A percentile compares a stretch with the other conserved stretches of the same genome.
phyloP scores from a whole-genome alignment of 2,113 vertebrate genomes.

The Ammospiza caudacuta region DNA sequence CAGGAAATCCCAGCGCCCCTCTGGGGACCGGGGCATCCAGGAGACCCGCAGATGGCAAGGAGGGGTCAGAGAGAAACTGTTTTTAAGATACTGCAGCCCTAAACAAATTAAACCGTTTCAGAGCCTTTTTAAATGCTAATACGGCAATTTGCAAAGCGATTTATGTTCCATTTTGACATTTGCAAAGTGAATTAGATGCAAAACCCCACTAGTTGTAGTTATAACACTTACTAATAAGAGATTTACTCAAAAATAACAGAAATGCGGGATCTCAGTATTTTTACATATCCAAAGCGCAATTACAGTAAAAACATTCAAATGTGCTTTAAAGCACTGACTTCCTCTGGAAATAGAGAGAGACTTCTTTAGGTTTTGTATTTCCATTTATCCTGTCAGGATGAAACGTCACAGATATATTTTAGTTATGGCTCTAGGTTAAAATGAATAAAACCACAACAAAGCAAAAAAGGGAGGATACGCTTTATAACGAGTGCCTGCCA shows the following conservation, averaged over 20 bases:
- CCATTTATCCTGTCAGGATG: constrained; percentile 54
- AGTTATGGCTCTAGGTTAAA: constrained; percentile 60
- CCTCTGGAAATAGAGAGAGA: not conserved
- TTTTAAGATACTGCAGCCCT: constrained; percentile 38
- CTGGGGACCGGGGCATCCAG: not conserved
- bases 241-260: constrained; percentile 61
- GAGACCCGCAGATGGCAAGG: constrained; percentile 39
- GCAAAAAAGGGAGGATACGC: constrained; percentile 22
- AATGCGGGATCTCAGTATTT: not conserved
- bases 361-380: constrained; percentile 19
- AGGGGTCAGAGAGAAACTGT: constrained; percentile 25
- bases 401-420: constrained; percentile 53
- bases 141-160: constrained; percentile 54
- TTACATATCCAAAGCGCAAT: constrained; percentile 34
- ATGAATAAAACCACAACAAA: constrained; percentile 60
- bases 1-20: not conserved
- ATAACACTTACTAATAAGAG: constrained; percentile 55
- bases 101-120: constrained; percentile 67
- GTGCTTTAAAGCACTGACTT: constrained; percentile 20
- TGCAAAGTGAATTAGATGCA: constrained; percentile 65
- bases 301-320: constrained; percentile 36
- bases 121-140: constrained; percentile 69
- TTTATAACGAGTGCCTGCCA: constrained; percentile 22
- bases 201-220: constrained; percentile 50
- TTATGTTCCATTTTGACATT: constrained; percentile 62